Conservation (phyloP, 2,797 vertebrate genomes). For the Gambelia wislizenii region DNA sequence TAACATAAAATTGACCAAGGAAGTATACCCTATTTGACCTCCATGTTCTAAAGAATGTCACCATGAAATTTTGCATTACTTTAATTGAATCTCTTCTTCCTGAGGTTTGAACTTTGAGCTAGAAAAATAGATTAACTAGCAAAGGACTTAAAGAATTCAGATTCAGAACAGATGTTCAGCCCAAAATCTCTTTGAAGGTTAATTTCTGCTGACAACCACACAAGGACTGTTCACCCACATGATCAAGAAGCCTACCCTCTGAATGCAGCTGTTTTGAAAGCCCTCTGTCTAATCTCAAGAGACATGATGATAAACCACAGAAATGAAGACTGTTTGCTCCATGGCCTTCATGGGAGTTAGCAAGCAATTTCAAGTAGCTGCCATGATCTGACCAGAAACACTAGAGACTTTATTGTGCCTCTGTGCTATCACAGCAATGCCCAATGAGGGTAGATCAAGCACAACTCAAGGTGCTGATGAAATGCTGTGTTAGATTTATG, state of each 20-base stretch:
- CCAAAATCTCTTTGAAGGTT: neutral
- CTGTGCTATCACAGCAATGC: neutral
- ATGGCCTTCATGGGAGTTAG: neutral
- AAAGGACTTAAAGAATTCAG: neutral
- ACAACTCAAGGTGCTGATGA: conserved; percentile 13
- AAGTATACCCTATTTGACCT: neutral
- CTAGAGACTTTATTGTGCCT: neutral
- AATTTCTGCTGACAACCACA: neutral
- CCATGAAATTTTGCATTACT: neutral
- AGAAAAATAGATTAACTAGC: conserved; percentile 9
- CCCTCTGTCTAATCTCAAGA: neutral
- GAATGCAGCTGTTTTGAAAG: neutral
- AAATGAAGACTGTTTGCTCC: neutral
- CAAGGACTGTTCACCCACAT: neutral
- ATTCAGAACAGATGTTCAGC: neutral
- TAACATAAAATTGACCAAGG: neutral
- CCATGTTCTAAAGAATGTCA: neutral
- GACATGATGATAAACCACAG: neutral
- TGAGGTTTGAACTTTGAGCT: conserved; percentile 15
- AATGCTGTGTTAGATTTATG: conserved; percentile 9
- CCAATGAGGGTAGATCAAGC: neutral
- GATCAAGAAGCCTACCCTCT: neutral
- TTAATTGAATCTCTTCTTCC: conserved; percentile 22
- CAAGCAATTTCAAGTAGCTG: conserved; percentile 15
- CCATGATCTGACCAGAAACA: neutral